Evolutionary conservation across 2,888 invertebrate species (phyloP), one percentile per base, ranked within the genome.

Genomic region (Mythimna vitellina): DNA sequence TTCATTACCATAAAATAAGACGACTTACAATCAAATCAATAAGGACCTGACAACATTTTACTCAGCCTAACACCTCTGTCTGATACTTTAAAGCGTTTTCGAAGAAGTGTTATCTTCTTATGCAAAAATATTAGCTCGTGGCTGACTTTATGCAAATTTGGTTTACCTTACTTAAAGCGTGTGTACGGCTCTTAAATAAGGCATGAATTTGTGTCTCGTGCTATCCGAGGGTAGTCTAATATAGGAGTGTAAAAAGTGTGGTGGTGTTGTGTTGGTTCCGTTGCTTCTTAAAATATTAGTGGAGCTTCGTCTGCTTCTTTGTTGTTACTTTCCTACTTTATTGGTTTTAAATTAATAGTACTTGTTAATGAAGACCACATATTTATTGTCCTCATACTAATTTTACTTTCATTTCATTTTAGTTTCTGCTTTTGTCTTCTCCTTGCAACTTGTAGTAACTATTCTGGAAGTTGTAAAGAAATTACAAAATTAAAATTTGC

Each of bases 81-180:
- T 84, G 78, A 84, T 87, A 85, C 85, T 83, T 86, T 87, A 90
- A 86, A 87, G 85, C 91, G 89, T 87, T 89, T 94, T 92, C 93
- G 89, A 90, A 92, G 92, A 93, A 94, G 89, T 88, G 92, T 92
- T 94, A 94, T 95, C 94, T 93, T 91, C 92, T 93, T 95, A 95
- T 95, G 94, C 94, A 95, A 95, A 93, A 95, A 94, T 93, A 93
- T 95, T 92, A 92, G 94, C 95, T 94, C 95, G 96, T 94, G 96
- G 93, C 90, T 92, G 94, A 94, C 94, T 92, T 91, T 94, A 96
- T 96, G 96, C 92, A 94, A 96, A 96, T 95, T 87, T 78, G 71
- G 84, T 88, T 87, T 89, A 91, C 92, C 91, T 92, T 90, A 89
- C 89, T 90, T 91, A 92, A 89, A 93, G 90, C 92, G 91, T 93